Evolutionary conservation across 2,888 invertebrate species (phyloP).

Genomic region (Lasioglossum morio): DNA sequence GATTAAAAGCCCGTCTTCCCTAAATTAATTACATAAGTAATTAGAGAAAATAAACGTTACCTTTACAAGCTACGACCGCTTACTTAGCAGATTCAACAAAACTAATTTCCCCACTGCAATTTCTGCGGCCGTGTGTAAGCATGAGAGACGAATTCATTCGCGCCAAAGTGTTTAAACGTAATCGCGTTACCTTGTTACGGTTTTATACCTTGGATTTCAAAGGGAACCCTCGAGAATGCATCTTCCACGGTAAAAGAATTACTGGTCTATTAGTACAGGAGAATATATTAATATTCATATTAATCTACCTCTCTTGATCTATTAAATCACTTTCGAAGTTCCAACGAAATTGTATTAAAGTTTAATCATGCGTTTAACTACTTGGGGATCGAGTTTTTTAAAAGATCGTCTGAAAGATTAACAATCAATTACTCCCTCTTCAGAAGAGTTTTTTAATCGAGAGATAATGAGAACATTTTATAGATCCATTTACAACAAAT

Average conservation of each 20-base stretch:
- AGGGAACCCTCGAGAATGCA: neutral
- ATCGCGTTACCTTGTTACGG: constrained; percentile 7
- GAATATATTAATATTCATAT: constrained; percentile 15
- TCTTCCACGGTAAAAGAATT: constrained; percentile 5
- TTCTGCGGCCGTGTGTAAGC: constrained; percentile 8
- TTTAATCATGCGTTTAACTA: constrained; percentile 6
- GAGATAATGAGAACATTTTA: neutral
- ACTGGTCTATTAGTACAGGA: neutral
- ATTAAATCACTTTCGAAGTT: constrained; percentile 9
- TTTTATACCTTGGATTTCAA: neutral
- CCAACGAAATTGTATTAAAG: neutral
- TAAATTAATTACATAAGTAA: constrained; percentile 47
- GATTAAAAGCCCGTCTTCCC: constrained; percentile 37
- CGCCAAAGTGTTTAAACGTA: neutral
- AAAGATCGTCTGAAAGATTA: neutral
- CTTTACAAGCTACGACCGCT: constrained; percentile 23
- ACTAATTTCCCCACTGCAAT: constrained; percentile 39
- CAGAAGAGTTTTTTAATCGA: neutral
- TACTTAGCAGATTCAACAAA: constrained; percentile 33
- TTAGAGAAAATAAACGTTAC: constrained; percentile 50
- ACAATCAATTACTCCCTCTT: neutral
- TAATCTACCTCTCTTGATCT: constrained; percentile 1
- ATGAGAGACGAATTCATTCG: constrained; percentile 16
- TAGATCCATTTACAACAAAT: neutral
- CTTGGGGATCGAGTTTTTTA: constrained; percentile 3